These are phyloP conservation scores for Drosophila persimilis DNA, from an alignment of 1,140 invertebrate genomes.

Conservation along the genomic window DNA sequence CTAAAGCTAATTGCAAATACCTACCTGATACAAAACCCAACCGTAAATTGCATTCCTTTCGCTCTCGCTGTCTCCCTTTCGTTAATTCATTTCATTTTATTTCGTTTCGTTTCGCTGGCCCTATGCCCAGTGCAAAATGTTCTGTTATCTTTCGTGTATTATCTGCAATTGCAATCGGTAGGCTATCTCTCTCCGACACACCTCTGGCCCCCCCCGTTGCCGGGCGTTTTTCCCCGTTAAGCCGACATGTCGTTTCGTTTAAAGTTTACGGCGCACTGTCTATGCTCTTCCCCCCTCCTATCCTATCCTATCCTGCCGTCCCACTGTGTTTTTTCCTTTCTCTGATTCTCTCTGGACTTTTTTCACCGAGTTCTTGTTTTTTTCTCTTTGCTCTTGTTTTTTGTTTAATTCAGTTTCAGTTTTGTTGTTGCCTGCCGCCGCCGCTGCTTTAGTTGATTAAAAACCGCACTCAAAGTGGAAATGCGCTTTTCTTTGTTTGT, in stretches of 20 bases:
- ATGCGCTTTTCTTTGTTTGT: constrained; percentile 56
- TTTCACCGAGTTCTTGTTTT: constrained; percentile 16
- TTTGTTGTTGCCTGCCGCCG: constrained; percentile 45
- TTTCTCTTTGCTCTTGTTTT: not conserved
- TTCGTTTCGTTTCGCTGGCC: not conserved
- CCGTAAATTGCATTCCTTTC: too few relatives aligned
- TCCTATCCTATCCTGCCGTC: not conserved
- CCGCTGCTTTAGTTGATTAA: constrained; percentile 71
- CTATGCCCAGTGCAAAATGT: not conserved
- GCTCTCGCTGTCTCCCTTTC: too few relatives aligned
- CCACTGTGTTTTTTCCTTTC: not conserved
- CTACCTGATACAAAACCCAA: too few relatives aligned
- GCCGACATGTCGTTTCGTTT: constrained; percentile 60
- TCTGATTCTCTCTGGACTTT: not conserved
- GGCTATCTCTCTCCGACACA: constrained; percentile 9
- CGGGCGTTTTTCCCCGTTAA: constrained; percentile 29
- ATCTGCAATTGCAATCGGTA: constrained; percentile 48
- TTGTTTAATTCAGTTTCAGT: constrained; percentile 64
- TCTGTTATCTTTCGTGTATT: constrained; percentile 41
- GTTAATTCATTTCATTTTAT: not conserved
- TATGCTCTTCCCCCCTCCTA: not conserved
- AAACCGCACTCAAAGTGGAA: constrained; percentile 64
- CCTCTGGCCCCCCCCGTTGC: constrained; percentile 10
- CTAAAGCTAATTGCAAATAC: too few relatives aligned
- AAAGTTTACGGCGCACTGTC: constrained; percentile 55